Base-by-base conservation (phyloP, 2,113 vertebrate species). In the Stigmatopora nigra region DNA sequence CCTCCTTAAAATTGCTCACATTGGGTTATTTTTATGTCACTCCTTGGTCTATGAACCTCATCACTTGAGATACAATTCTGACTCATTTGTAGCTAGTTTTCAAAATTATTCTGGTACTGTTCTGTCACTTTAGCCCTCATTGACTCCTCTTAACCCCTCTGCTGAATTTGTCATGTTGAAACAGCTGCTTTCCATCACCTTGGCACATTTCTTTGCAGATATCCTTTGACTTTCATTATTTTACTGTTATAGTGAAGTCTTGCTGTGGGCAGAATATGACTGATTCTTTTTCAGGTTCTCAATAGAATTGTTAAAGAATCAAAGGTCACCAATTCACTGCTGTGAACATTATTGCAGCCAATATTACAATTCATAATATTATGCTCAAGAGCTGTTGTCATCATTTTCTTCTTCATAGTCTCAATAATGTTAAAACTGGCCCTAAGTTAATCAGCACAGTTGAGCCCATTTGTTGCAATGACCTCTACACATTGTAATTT, bases 141-240 rank as follows among this genome's bases (percentile, higher is more conserved):
- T 79, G 86, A 91, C 91, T 92, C 89, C 89, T 80, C 86, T 93
- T 94, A 93, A 91, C 87, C 91, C 84, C 78, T 41, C 80, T 88
- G 76, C 75, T 88, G 82, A 82, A 85, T 87, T 81, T 79, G 45
- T 82, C 81, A 71, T 84, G 63, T 77, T 66, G 79, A 72, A 87
- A 85, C 89, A 91, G 91, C 86, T 91, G 88, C 81, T 88, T 82
- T 76, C 78, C 73, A 80, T 79, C 80, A 69, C 59, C 56, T 68
- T 80, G 38, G 69, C 74, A 62, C 78, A 78, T 78, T 82, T 84
- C 73, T 76, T 62, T 72, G 74, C 75, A 62, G 77, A 84, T 82
- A 86, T 84, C 76, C 86, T 87, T 74, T 87, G 74, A 86, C 80
- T 88, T 76, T 76, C 71, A 79, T 82, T 81, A 83, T 88, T 88